These are phyloP conservation scores for Cladorhizidae sp. DNA, from an alignment of 37 sponge, comb jelly and placozoan species.

Conservation along the genomic window DNA sequence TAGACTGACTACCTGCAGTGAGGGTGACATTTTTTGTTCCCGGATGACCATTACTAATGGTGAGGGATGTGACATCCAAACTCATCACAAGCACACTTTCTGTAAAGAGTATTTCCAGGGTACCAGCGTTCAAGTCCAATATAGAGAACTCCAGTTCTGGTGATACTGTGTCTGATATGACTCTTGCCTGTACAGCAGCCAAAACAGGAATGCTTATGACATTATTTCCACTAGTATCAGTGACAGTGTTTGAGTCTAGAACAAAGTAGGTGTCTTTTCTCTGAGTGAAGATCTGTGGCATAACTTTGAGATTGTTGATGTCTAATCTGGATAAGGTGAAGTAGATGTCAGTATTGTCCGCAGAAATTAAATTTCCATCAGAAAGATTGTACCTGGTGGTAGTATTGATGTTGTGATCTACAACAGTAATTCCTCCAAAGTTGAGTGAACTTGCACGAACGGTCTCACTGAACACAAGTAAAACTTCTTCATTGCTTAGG, in stretches of 20 bases:
- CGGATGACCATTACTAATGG: constrained; percentile 54
- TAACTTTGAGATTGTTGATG: constrained; percentile 61
- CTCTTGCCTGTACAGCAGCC: constrained; percentile 35
- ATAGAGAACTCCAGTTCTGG: constrained; percentile 56
- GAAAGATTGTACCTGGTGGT: constrained; percentile 58
- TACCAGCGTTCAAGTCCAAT: constrained; percentile 77
- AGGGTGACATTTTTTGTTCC: constrained; percentile 47
- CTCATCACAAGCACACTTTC: constrained; percentile 68
- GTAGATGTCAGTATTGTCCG: constrained; percentile 36
- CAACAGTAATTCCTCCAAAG: constrained; percentile 56
- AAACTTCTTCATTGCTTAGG: constrained; percentile 58
- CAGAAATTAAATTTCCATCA: constrained; percentile 40
- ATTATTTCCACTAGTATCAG: constrained; percentile 63
- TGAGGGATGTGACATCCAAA: constrained; percentile 53
- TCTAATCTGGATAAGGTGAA: constrained; percentile 56
- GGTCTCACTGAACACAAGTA: constrained; percentile 82
- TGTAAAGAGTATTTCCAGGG: constrained; percentile 75
- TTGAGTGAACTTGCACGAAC: constrained; percentile 62
- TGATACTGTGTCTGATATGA: constrained; percentile 23
- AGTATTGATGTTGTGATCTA: constrained; percentile 43
- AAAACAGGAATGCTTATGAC: constrained; percentile 23
- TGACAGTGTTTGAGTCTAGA: constrained; percentile 43
- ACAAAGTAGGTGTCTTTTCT: constrained; percentile 51
- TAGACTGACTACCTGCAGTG: constrained; percentile 28
- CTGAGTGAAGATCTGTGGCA: constrained; percentile 33